Evolutionary conservation across 2,113 vertebrate species (phyloP).

Genomic region (Rhinopithecus roxellana): DNA sequence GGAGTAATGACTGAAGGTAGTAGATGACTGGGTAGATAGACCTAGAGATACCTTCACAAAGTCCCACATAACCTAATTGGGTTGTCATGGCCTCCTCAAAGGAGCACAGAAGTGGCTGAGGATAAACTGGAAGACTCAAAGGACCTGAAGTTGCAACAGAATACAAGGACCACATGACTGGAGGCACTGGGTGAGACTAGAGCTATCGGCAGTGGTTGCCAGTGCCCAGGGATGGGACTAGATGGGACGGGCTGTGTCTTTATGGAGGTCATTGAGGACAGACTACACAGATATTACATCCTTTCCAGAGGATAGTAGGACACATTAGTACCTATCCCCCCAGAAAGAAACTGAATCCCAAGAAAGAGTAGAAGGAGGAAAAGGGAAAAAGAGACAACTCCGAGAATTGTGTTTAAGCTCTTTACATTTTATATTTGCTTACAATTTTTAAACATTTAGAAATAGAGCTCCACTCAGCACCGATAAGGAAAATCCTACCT

Average conservation of each 20-base stretch:
- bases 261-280: neutral
- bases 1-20: neutral
- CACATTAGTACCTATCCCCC: neutral
- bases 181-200: neutral
- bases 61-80: neutral
- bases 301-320: neutral
- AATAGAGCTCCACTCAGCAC: neutral
- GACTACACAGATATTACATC: neutral
- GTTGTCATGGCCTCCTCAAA: neutral
- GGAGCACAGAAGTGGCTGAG: neutral
- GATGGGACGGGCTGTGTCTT: neutral
- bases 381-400: neutral
- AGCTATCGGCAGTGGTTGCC: too few species aligned
- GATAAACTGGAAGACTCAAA: neutral
- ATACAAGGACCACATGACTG: neutral
- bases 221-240: neutral
- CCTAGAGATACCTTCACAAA: neutral
- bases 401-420: neutral
- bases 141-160: neutral
- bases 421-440: neutral
- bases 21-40: neutral
- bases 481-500: neutral
- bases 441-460: neutral
- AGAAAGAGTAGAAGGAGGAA: neutral
- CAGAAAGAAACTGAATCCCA: neutral